These are phyloP conservation scores for Sylvilagus floridanus DNA, from an alignment of 2,797 vertebrate genomes.

Conservation along the genomic window DNA sequence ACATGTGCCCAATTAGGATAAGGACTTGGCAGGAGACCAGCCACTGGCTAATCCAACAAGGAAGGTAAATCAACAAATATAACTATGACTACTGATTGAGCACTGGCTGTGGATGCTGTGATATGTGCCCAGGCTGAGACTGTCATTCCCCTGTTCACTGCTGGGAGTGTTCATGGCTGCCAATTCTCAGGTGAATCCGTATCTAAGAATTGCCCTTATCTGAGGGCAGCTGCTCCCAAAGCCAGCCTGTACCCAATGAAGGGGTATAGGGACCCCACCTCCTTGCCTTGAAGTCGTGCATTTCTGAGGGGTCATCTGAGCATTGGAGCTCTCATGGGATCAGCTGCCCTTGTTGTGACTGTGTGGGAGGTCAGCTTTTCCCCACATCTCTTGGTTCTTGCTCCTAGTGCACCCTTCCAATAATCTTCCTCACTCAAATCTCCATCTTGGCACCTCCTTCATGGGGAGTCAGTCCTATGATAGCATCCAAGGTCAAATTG, in stretches of 20 bases:
- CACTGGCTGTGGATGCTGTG: neutral
- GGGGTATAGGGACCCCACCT: neutral
- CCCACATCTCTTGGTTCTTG: neutral
- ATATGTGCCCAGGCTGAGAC: accelerated
- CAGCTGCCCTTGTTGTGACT: neutral
- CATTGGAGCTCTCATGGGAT: accelerated
- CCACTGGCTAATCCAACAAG: neutral
- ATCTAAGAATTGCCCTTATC: neutral
- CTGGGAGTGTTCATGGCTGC: neutral
- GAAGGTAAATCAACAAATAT: neutral
- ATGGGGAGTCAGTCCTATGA: neutral
- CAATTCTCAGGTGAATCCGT: neutral
- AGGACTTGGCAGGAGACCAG: neutral
- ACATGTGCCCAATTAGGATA: neutral
- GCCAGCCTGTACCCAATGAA: neutral
- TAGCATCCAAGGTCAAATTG: neutral
- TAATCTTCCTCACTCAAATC: neutral
- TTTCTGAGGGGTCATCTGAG: neutral
- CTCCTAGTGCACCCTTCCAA: too few species aligned
- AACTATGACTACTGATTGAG: neutral
- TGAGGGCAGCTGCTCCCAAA: neutral
- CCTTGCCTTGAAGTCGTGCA: neutral
- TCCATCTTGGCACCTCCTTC: neutral
- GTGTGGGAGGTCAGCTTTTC: neutral
- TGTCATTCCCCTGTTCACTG: neutral